Evolutionary conservation across 2,888 invertebrate genomes (phyloP).

Genomic region (Frankliniella intonsa): DNA sequence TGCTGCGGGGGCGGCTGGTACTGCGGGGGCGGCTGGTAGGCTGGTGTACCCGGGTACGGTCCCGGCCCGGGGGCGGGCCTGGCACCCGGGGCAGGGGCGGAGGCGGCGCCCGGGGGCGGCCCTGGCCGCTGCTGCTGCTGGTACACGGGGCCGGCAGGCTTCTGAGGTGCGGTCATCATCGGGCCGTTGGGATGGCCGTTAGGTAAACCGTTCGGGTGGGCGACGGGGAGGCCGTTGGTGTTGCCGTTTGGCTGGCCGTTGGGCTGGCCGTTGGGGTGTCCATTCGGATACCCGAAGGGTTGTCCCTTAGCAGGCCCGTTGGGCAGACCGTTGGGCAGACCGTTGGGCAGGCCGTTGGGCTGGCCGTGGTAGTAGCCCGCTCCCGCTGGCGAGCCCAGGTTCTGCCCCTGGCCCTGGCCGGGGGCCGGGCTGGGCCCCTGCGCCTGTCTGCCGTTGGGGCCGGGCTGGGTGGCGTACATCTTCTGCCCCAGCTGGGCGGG

Average conservation of each 20-base stretch:
- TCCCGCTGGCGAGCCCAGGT: not conserved
- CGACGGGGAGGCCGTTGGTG: not conserved
- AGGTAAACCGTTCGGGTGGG: constrained; percentile 25
- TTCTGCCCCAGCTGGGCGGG: not conserved
- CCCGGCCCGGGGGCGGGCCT: constrained; percentile 30
- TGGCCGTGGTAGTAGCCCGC: constrained; percentile 1
- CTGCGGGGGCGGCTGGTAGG: constrained; percentile 45
- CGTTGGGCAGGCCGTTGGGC: constrained; percentile 4
- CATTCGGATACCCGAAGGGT: constrained; percentile 36
- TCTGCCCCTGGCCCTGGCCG: not conserved
- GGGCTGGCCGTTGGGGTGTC: constrained; percentile 26
- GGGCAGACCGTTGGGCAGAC: constrained; percentile 24
- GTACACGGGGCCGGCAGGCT: not conserved
- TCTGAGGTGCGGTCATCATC: not conserved
- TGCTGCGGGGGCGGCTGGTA: constrained; percentile 28
- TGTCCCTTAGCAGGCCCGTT: constrained; percentile 34
- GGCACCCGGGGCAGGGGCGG: not conserved
- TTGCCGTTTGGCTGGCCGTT: not conserved
- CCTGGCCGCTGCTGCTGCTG: not conserved
- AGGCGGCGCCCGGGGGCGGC: not conserved
- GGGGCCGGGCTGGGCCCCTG: not conserved
- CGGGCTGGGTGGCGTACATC: constrained; percentile 28
- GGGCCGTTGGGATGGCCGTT: not conserved
- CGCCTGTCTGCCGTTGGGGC: not conserved
- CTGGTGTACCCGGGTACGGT: constrained; percentile 29